Percentiles rank a stretch among this genome's conserved stretches.
Conservation (phyloP, 2,797 vertebrate species). For the Tadarida brasiliensis region DNA sequence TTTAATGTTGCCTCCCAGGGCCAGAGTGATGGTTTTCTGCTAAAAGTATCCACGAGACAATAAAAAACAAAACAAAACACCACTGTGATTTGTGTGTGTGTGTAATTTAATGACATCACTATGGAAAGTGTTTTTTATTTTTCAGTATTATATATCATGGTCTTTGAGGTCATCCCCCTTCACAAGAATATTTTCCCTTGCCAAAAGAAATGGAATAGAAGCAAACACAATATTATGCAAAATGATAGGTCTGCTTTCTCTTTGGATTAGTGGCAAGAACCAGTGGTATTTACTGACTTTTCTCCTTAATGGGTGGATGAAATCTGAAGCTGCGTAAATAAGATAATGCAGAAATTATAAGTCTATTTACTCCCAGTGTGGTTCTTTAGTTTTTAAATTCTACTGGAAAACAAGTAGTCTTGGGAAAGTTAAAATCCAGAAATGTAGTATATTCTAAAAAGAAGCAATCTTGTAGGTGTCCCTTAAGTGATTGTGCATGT, state of each 20-base stretch:
- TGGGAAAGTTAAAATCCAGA: slow-evolving; percentile 52
- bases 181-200: slow-evolving; percentile 62
- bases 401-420: not conserved
- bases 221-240: slow-evolving; percentile 45
- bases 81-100: not conserved
- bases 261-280: slow-evolving; percentile 50
- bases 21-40: slow-evolving; percentile 33
- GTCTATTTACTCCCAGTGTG: not conserved
- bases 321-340: slow-evolving; percentile 29
- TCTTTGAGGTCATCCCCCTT: slow-evolving; percentile 27
- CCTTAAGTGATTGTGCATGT: not conserved
- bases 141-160: not conserved
- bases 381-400: slow-evolving; percentile 52
- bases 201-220: slow-evolving; percentile 53
- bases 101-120: slow-evolving; percentile 45
- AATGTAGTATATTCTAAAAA: not conserved
- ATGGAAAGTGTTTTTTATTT: not conserved
- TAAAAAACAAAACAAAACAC: not conserved
- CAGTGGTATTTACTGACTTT: slow-evolving; percentile 57
- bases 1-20: slow-evolving; percentile 59
- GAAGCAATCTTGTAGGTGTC: not conserved
- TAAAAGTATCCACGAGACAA: slow-evolving; percentile 38
- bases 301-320: slow-evolving; percentile 47
- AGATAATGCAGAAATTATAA: slow-evolving; percentile 43
- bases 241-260: slow-evolving; percentile 63